Conservation (phyloP, 1,140 invertebrate genomes). For the Sinella curviseta region DNA sequence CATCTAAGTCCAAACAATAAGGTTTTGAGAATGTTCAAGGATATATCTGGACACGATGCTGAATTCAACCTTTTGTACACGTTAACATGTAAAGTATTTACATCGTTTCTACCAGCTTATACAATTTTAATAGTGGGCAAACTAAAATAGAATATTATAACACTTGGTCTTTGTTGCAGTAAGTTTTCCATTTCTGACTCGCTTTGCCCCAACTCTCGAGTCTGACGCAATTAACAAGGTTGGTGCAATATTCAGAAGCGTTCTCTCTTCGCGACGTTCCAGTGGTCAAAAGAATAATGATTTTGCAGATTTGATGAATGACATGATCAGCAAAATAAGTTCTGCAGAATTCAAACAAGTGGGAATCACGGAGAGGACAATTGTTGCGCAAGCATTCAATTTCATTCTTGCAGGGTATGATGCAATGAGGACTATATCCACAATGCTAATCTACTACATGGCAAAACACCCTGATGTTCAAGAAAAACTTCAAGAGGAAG, state of each 20-base stretch:
- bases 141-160: not conserved
- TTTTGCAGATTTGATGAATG: not conserved
- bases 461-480: conserved; percentile 62
- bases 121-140: not conserved
- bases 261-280: not conserved
- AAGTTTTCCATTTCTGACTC: conserved; percentile 4
- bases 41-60: not conserved
- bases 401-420: conserved; percentile 70
- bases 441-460: conserved; percentile 61
- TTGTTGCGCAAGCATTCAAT: conserved; percentile 65
- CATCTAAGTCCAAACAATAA: not conserved
- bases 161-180: not conserved
- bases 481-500: conserved; percentile 60
- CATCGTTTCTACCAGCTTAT: no score
- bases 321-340: not conserved
- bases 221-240: not conserved
- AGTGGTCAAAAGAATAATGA: not conserved
- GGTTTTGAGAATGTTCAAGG: conserved; percentile 10
- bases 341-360: conserved; percentile 13
- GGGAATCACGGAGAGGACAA: conserved; percentile 62
- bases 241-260: not conserved
- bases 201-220: not conserved
- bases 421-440: conserved; percentile 61
- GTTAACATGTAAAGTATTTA: not conserved
- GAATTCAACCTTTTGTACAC: conserved; percentile 1